Percentiles rank a stretch among this genome's conserved stretches.
Conservation (phyloP, 2,797 vertebrate genomes). For the Scleropages formosus region DNA sequence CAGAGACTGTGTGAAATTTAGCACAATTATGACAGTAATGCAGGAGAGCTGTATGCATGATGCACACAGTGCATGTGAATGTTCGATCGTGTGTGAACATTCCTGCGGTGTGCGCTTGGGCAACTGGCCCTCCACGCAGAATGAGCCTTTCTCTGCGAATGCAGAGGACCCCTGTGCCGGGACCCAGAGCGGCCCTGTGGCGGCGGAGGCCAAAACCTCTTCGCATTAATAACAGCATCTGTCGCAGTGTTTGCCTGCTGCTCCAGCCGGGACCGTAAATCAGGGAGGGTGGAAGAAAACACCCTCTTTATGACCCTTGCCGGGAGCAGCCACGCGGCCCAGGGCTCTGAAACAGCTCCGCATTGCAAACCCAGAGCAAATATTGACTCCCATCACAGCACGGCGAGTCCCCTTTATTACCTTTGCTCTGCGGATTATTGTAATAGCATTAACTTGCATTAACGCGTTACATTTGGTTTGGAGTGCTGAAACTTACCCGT, state of each 20-base stretch:
- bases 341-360: not conserved
- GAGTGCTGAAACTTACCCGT: constrained; percentile 1
- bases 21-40: not conserved
- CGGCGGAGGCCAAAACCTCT: not conserved
- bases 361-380: constrained; percentile 1
- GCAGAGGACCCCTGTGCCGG: not conserved
- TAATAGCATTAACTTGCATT: constrained; percentile 17
- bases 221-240: constrained; percentile 13
- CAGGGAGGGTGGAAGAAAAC: not conserved
- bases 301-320: not conserved
- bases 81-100: not conserved
- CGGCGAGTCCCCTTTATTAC: not conserved
- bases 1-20: not conserved
- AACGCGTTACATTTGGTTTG: constrained; percentile 4
- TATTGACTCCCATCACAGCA: constrained; percentile 2
- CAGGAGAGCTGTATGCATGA: not conserved
- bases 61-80: not conserved
- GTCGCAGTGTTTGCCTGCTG: constrained; percentile 9
- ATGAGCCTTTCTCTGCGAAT: not conserved
- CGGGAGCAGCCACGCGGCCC: not conserved
- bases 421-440: constrained; percentile 28
- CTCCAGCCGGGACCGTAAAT: not conserved
- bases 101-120: not conserved
- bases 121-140: not conserved
- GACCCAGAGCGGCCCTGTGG: not conserved